phyloP scores from a whole-genome alignment of 2,113 vertebrate species.

The Halichoerus grypus region DNA sequence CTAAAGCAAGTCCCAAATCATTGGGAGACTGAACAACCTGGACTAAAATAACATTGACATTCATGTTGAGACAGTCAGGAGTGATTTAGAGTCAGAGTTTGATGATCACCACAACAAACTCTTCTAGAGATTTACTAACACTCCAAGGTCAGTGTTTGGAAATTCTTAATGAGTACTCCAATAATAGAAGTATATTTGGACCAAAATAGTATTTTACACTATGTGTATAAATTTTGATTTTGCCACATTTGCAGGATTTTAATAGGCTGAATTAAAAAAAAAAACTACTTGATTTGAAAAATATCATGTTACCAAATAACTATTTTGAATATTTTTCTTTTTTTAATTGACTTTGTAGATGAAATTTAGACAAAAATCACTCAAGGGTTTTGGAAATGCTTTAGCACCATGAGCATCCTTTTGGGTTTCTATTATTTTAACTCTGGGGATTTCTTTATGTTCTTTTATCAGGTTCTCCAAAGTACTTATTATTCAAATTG shows the following conservation, averaged over 20 bases:
- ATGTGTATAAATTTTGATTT: not conserved
- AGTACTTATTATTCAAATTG: not conserved
- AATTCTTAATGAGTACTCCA: constrained; percentile 45
- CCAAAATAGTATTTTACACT: not conserved
- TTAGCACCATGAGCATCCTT: not conserved
- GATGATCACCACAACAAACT: not conserved
- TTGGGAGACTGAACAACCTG: constrained; percentile 40
- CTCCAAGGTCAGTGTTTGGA: constrained; percentile 17
- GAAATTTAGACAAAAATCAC: not conserved
- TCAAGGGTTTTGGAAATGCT: not conserved
- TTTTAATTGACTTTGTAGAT: constrained; percentile 40
- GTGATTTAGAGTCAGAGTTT: not conserved
- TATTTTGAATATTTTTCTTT: not conserved
- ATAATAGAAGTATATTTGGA: not conserved
- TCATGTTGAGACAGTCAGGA: not conserved
- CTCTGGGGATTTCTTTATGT: not conserved
- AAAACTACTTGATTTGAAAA: not conserved
- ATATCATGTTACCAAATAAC: not conserved
- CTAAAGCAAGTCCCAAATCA: not conserved
- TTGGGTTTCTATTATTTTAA: not conserved
- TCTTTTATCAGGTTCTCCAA: constrained; percentile 66
- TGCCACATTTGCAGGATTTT: not conserved
- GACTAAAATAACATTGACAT: constrained; percentile 43
- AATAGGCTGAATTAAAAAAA: not conserved
- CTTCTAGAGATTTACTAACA: constrained; percentile 42